phyloP scores from a whole-genome alignment of 2,797 vertebrate genomes.

The Sebastes kiyomatsui region DNA sequence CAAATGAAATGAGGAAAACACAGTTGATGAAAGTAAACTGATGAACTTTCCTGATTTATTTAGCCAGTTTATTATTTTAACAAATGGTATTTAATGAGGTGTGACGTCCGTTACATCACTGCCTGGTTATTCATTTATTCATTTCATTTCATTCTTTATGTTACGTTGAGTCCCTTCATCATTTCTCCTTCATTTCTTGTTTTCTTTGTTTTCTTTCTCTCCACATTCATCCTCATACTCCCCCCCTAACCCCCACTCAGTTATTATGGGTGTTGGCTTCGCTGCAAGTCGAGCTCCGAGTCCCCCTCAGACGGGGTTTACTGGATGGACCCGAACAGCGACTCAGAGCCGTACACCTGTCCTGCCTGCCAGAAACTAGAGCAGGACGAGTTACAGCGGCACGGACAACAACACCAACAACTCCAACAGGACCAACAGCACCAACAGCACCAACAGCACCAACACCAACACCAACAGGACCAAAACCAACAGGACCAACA shows the following conservation, averaged over 20 bases:
- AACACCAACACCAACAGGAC: too few species aligned
- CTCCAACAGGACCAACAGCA: not conserved
- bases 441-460: too few species aligned
- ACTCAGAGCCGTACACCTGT: conserved; percentile 73
- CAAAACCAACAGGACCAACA: too few species aligned
- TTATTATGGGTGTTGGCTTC: conserved; percentile 55
- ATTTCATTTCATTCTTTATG: not conserved
- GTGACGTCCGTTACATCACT: conserved; percentile 36
- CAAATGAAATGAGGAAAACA: not conserved
- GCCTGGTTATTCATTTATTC: conserved; percentile 2
- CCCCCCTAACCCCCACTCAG: conserved; percentile 6
- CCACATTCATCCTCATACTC: not conserved
- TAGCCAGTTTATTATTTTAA: not conserved
- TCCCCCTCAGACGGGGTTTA: conserved; percentile 55
- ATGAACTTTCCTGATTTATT: not conserved
- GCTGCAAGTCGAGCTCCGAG: conserved; percentile 48
- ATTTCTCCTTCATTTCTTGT: conserved; percentile 50
- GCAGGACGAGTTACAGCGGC: conserved; percentile 40
- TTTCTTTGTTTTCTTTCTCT: conserved; percentile 30
- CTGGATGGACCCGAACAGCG: conserved; percentile 67
- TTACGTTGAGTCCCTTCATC: conserved; percentile 31
- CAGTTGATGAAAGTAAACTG: not conserved
- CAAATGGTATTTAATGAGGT: not conserved
- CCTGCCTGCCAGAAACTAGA: conserved; percentile 78
- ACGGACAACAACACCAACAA: not conserved